Conservation (phyloP, 2,797 vertebrate species). For the Halcyon leucocephala region DNA sequence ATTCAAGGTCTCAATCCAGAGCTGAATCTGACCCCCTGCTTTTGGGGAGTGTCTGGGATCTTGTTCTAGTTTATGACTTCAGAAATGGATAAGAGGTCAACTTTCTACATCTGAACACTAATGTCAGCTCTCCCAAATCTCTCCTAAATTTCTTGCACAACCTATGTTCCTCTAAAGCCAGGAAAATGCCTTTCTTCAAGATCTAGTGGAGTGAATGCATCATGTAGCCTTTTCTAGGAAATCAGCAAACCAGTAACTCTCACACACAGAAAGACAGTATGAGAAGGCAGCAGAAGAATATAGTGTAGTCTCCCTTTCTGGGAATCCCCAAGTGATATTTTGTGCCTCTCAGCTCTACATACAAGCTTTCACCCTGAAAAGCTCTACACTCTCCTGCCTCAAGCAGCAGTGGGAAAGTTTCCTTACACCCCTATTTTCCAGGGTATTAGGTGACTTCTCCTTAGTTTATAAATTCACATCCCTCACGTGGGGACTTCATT, state of each 20-base stretch:
- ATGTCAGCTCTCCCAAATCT: not conserved
- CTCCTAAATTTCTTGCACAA: not conserved
- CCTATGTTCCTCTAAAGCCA: not conserved
- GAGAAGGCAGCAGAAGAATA: not conserved
- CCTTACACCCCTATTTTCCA: not conserved
- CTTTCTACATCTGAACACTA: not conserved
- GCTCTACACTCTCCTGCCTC: not conserved
- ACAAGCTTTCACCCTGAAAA: not conserved
- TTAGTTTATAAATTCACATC: not conserved
- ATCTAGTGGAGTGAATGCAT: not conserved
- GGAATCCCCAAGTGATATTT: not conserved
- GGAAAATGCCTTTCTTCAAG: not conserved
- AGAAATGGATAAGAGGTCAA: not conserved
- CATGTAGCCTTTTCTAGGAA: not conserved
- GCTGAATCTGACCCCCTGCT: accelerated
- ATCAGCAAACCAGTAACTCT: not conserved
- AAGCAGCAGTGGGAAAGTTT: not conserved
- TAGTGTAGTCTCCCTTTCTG: not conserved
- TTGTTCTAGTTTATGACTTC: not conserved
- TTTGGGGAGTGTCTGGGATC: not conserved
- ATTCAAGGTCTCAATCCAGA: not conserved
- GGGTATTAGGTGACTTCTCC: not conserved
- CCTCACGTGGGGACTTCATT: not conserved
- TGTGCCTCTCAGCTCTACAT: not conserved
- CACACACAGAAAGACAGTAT: not conserved